phyloP scores from a whole-genome alignment of 2,888 invertebrate genomes.

The Parnassius smintheus region DNA sequence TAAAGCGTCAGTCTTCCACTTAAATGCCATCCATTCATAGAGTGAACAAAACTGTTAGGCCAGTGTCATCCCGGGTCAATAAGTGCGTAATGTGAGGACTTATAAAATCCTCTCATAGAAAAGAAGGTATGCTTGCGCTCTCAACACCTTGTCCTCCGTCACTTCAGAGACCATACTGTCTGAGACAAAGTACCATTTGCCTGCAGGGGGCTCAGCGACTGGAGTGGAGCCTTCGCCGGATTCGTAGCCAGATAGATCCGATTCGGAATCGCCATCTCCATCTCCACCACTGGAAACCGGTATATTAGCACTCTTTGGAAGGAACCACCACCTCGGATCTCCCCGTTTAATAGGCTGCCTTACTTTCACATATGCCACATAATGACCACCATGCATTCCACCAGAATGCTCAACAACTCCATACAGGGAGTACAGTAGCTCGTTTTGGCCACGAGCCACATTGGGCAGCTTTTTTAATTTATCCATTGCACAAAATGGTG shows the following conservation, averaged over 20 bases:
- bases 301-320: slow-evolving; percentile 83
- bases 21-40: slow-evolving; percentile 55
- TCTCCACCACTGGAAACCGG: slow-evolving; percentile 67
- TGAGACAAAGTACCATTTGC: slow-evolving; percentile 96
- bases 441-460: slow-evolving; percentile 82
- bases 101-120: slow-evolving; percentile 97
- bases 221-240: slow-evolving; percentile 70
- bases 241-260: slow-evolving; percentile 79
- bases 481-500: slow-evolving; percentile 92
- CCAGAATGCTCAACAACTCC: slow-evolving; percentile 98
- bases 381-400: slow-evolving; percentile 90
- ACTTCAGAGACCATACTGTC: slow-evolving; percentile 93
- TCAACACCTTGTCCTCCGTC: slow-evolving; percentile 88
- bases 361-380: slow-evolving; percentile 97
- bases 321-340: slow-evolving; percentile 87
- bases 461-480: slow-evolving; percentile 83
- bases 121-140: slow-evolving; percentile 95
- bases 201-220: slow-evolving; percentile 75
- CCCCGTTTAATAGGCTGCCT: slow-evolving; percentile 81
- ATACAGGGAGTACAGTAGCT: slow-evolving; percentile 93
- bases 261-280: slow-evolving; percentile 75
- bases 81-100: slow-evolving; percentile 29
- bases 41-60: slow-evolving; percentile 40
- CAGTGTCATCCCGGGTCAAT: slow-evolving; percentile 25
- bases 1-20: slow-evolving; percentile 63